Evolutionary conservation across 2,113 vertebrate species (phyloP).

Genomic region (Cariama cristata): DNA sequence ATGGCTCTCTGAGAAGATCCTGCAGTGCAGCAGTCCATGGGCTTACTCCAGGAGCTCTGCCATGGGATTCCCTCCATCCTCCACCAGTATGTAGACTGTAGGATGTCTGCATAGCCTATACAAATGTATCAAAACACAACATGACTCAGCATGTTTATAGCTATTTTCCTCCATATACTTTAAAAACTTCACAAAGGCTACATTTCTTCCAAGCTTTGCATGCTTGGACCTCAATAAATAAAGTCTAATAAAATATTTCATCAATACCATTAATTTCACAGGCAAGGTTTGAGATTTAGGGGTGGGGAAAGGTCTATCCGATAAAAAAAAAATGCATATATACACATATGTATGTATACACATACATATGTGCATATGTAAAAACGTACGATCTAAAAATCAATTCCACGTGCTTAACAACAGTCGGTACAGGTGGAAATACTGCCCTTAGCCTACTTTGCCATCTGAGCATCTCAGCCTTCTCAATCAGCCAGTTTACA

Average conservation of each 20-base stretch:
- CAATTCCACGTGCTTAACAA: not conserved
- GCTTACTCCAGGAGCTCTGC: not conserved
- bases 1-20: not conserved
- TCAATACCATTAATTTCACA: not conserved
- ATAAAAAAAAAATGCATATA: not conserved
- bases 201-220: not conserved
- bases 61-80: not conserved
- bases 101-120: not conserved
- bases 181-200: not conserved
- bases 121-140: not conserved
- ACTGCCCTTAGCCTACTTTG: not conserved
- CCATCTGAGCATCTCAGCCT: not conserved
- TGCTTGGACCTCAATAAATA: not conserved
- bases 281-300: not conserved
- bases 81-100: not conserved
- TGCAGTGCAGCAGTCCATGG: not conserved
- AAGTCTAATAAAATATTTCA: not conserved
- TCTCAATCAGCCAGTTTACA: not conserved
- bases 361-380: too few species aligned
- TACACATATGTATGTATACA: too few species aligned
- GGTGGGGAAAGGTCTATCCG: not conserved
- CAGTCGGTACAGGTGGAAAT: not conserved
- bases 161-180: rapidly evolving
- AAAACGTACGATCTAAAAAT: not conserved
- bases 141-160: not conserved